Evolutionary conservation across 2,888 invertebrate genomes (phyloP), one percentile per base, ranked within the genome.

Genomic region (Latrodectus hesperus): DNA sequence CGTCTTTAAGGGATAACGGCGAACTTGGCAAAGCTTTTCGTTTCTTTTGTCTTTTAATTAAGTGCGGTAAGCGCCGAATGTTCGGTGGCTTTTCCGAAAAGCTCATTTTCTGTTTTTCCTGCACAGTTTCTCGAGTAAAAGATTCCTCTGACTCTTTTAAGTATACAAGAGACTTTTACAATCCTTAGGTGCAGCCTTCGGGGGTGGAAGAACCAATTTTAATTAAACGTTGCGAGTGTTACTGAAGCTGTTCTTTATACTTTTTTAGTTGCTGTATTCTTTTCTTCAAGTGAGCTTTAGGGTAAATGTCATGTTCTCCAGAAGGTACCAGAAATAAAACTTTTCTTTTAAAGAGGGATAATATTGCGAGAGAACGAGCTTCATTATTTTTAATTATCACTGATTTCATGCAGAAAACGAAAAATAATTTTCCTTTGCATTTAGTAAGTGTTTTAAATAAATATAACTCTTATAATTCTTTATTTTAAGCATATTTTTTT

Each of bases 141-240:
- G 73, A 67, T 68, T 74, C 49, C 60, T 67, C 51, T 49, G 78
- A 26, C 70, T 75, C 79, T 80, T 67, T 68, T 78, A 80, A 85
- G n/a, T 38, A 70, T 17, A 67, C n/a, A 22, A 76, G 73, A 73
- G 52, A 60, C 70, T 74, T 74, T 82, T 68, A 82, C 81, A 26
- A 38, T 17, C 76, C 38, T 17, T 5, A 60, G 76, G 67, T 38
- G 1, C 38, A 14, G 72, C 77, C 53, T 26, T 9, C 22, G 26
- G 70, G 60, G 22, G 65, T 51, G 26, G 60, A 26, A 38, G 53
- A 72, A 74, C 70, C 79, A 53, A 85, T 85, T 85, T 85, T 85
- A 85, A 85, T 85, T 85, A 85, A 80, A 85, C 75, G 74, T 75
- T 75, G 74, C 74, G 64, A 85, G 85, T 85, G 79, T 80, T 74